These are phyloP conservation scores for Seriola quinqueradiata DNA, from an alignment of 2,113 vertebrate species.

Conservation along the genomic window DNA sequence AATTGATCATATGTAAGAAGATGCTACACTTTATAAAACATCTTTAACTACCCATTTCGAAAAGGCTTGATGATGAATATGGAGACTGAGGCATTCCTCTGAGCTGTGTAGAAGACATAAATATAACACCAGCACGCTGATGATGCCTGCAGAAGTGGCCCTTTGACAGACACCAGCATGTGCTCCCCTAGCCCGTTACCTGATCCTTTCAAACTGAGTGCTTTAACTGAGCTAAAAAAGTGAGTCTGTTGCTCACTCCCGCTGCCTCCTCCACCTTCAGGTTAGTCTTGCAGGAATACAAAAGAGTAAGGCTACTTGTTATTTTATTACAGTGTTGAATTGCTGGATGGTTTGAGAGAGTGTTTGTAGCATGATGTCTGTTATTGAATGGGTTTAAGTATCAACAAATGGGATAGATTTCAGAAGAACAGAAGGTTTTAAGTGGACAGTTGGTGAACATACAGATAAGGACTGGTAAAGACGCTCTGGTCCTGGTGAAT, in stretches of 20 bases:
- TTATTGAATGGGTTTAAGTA: neutral
- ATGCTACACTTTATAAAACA: neutral
- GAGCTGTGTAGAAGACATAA: constrained; percentile 78
- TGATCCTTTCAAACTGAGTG: constrained; percentile 88
- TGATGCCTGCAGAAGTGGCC: constrained; percentile 88
- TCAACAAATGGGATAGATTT: constrained; percentile 11
- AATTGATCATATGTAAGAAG: neutral
- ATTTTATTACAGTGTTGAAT: constrained; percentile 5
- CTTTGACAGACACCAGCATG: constrained; percentile 97
- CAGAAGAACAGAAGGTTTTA: constrained; percentile 22
- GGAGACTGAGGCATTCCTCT: constrained; percentile 46
- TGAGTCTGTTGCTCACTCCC: constrained; percentile 81
- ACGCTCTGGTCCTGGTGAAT: constrained; percentile 32
- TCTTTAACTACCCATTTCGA: constrained; percentile 12
- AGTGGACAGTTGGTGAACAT: constrained; percentile 24
- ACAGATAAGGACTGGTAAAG: constrained; percentile 57
- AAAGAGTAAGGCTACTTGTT: constrained; percentile 60
- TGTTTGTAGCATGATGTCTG: constrained; percentile 4
- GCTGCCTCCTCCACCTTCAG: constrained; percentile 84
- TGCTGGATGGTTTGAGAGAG: constrained; percentile 13
- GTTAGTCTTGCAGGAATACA: constrained; percentile 76
- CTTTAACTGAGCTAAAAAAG: constrained; percentile 87
- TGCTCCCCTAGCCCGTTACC: constrained; percentile 87
- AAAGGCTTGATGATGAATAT: constrained; percentile 45
- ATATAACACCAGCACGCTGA: constrained; percentile 85